Conservation (phyloP, 2,113 vertebrate genomes). For the Zingel zingel region DNA sequence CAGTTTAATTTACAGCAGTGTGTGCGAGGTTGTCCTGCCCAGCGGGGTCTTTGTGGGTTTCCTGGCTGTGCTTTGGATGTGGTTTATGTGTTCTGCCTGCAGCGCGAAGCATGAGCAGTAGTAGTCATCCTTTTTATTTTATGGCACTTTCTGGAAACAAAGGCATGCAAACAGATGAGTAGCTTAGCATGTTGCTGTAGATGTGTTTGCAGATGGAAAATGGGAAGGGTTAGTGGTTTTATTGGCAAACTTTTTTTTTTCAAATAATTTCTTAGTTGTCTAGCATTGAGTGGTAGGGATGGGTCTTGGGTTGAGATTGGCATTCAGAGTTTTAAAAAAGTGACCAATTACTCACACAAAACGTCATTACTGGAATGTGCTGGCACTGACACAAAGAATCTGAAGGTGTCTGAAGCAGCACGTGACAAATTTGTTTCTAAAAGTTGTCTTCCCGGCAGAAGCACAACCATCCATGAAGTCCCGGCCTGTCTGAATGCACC, state of each 20-base stretch:
- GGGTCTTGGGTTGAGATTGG: constrained; percentile 19
- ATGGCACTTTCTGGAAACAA: constrained; percentile 58
- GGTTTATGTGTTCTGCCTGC: constrained; percentile 71
- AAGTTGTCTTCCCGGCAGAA: constrained; percentile 28
- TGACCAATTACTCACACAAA: constrained; percentile 18
- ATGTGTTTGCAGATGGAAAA: constrained; percentile 33
- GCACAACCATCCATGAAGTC: constrained; percentile 7
- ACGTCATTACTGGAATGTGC: constrained; percentile 40
- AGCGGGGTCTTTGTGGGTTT: constrained; percentile 77
- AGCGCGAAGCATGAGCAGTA: constrained; percentile 52
- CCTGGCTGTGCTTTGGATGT: constrained; percentile 69
- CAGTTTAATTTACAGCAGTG: constrained; percentile 64
- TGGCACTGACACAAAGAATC: constrained; percentile 23
- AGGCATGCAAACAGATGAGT: constrained; percentile 46
- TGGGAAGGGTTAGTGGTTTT: constrained; percentile 23
- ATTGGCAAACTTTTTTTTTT: constrained; percentile 24
- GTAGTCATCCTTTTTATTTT: constrained; percentile 73
- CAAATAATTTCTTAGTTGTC: constrained; percentile 25
- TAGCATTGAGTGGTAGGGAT: background rate
- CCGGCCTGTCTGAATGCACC: constrained; percentile 35
- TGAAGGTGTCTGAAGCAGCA: constrained; percentile 32
- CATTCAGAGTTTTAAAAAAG: constrained; percentile 31
- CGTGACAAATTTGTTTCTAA: constrained; percentile 32
- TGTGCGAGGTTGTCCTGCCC: constrained; percentile 53
- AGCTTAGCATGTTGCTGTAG: constrained; percentile 1